Conservation (phyloP, 2,888 invertebrate species). For the Aphidius colemani region DNA sequence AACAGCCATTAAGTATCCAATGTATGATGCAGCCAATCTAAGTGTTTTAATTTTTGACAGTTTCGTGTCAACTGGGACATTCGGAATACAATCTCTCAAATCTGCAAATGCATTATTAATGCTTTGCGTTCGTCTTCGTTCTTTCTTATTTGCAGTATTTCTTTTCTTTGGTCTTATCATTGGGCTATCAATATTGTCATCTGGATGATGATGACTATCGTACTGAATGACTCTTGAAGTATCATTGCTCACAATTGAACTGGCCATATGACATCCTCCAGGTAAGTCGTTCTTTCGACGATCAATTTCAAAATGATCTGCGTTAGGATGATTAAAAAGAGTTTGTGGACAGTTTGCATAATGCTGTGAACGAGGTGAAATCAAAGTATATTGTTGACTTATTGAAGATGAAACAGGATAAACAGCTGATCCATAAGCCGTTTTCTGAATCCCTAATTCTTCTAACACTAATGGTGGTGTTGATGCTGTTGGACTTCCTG, state of each 20-base stretch:
- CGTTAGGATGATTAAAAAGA: neutral
- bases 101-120: conserved; percentile 96
- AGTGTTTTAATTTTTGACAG: conserved; percentile 95
- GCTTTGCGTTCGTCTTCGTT: conserved; percentile 86
- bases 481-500: conserved; percentile 55
- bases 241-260: conserved; percentile 42
- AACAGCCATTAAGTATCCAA: conserved; percentile 88
- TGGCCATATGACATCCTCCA: neutral
- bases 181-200: conserved; percentile 31
- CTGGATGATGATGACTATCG: conserved; percentile 36
- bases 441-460: conserved; percentile 53
- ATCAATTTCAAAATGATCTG: conserved; percentile 21
- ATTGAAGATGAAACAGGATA: conserved; percentile 41
- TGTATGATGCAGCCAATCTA: conserved; percentile 89
- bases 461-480: conserved; percentile 55
- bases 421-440: conserved; percentile 42
- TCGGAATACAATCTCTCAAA: conserved; percentile 91
- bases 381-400: conserved; percentile 39
- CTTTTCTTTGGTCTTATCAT: conserved; percentile 67
- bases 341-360: conserved; percentile 1
- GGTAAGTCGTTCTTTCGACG: conserved; percentile 22
- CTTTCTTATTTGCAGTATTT: conserved; percentile 93
- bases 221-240: conserved; percentile 59
- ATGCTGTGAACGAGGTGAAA: conserved; percentile 31
- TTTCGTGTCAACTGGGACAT: conserved; percentile 95